Percentiles rank a stretch among this genome's conserved stretches.
phyloP scores from a whole-genome alignment of 2,888 invertebrate species.

The Zygogramma bicolorata region DNA sequence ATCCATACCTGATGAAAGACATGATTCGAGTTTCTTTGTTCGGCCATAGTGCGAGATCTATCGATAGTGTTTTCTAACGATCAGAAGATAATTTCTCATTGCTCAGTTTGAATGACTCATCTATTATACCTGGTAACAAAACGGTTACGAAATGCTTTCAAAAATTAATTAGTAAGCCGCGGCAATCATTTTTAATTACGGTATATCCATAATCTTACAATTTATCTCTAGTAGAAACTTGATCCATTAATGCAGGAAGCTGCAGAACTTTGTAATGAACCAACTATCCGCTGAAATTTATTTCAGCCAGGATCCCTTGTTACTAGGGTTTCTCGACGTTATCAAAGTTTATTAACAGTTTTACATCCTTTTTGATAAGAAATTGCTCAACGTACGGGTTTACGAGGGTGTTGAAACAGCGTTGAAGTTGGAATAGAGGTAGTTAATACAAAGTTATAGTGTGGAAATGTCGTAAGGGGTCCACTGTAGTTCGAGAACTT shows the following conservation, averaged over 20 bases:
- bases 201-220: conserved; percentile 2
- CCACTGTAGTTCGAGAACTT: no score
- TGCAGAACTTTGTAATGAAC: conserved; percentile 13
- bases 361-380: conserved; percentile 12
- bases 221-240: conserved; percentile 15
- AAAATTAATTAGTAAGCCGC: conserved; percentile 7
- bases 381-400: background rate
- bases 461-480: no score
- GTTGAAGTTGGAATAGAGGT: background rate
- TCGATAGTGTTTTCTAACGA: background rate
- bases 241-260: conserved; percentile 10
- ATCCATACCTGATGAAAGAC: no score
- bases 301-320: conserved; percentile 2
- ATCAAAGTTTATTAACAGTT: conserved; percentile 9
- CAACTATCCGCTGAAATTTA: conserved; percentile 15
- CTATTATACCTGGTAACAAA: background rate
- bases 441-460: no score
- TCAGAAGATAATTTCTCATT: background rate
- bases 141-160: conserved; percentile 11
- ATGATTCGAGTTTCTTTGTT: no score
- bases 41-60: no score
- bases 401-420: background rate
- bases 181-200: conserved; percentile 9
- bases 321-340: background rate
- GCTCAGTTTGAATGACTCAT: conserved; percentile 6